Evolutionary conservation across 2,113 vertebrate species (phyloP), one percentile per base, ranked within the genome.

Genomic region (Empidonax alnorum): DNA sequence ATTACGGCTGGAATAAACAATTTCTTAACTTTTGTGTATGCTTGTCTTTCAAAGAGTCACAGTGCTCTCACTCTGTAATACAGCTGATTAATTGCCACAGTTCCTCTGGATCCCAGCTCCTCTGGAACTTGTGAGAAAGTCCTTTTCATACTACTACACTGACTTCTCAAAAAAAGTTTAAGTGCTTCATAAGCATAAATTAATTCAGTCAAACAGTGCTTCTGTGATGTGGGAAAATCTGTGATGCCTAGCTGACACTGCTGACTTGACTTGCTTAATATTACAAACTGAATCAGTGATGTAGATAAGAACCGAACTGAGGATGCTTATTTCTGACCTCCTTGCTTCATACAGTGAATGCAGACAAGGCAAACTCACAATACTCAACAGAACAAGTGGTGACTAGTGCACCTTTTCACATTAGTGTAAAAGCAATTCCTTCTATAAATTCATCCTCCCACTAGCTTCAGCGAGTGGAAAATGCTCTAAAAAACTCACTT

Each of bases 1-100:
- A 95, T 97, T 95, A 93, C 78, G 1, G 35, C 79, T 96, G 95
- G 92, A 88, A 95, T 97, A 97, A 97, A 97, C 94, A 96, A 90
- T 96, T 96, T 81, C 93, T 91, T 93, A 95, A 94, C 90, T 93
- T 95, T 94, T 94, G 94, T 96, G 87, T 96, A 96, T 84, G 79
- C 92, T 80, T 94, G 93, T 87, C 93, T 89, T 87, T 95, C 87
- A 95, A 85, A 74, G 72, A 95, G 88, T 83, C 82, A 89, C 41
- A 87, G 92, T 62, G 63, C 67, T 84, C 83, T 93, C 75, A 37
- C 59, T 94, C 78, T 68, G 31, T 42, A 86, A 69, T 39, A 74
- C 84, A 0, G 2, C 62, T 94, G 95, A 95, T 77, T 78, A 78
- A 95, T 92, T 93, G 89, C 79, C 68, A 52, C 35, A 25, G 58